These are phyloP conservation scores for Thunnus albacares DNA, from an alignment of 2,797 vertebrate species.

Conservation along the genomic window DNA sequence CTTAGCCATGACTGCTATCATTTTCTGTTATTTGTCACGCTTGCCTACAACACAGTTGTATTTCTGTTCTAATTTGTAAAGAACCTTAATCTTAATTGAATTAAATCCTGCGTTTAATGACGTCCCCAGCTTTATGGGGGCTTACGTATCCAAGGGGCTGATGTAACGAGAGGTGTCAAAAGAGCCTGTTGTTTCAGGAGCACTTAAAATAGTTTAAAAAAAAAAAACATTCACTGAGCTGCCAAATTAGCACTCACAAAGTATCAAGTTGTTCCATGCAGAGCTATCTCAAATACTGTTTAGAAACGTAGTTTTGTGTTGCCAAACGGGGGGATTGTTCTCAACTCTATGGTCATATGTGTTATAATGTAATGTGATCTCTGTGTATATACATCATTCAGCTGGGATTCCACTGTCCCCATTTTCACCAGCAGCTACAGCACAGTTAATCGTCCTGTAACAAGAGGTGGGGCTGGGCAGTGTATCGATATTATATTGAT, in stretches of 20 bases:
- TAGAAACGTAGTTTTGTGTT: constrained; percentile 65
- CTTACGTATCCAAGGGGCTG: constrained; percentile 69
- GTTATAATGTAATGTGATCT: constrained; percentile 58
- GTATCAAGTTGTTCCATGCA: constrained; percentile 70
- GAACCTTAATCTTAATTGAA: constrained; percentile 59
- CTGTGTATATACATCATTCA: constrained; percentile 44
- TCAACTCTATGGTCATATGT: constrained; percentile 28
- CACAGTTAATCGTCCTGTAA: neutral
- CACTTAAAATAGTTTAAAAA: constrained; percentile 71
- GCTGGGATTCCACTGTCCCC: constrained; percentile 32
- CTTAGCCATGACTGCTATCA: neutral
- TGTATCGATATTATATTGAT: no score
- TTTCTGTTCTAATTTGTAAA: constrained; percentile 44
- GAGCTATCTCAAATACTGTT: constrained; percentile 61
- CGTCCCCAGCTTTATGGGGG: constrained; percentile 61
- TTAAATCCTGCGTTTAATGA: constrained; percentile 72
- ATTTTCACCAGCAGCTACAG: constrained; percentile 36
- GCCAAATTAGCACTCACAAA: constrained; percentile 74
- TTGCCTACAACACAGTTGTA: constrained; percentile 15
- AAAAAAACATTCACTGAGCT: constrained; percentile 66
- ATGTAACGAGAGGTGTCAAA: constrained; percentile 75
- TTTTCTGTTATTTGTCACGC: constrained; percentile 2
- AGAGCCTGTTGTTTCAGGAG: constrained; percentile 78
- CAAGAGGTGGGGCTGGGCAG: neutral
- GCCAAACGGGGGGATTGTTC: constrained; percentile 61